These are phyloP conservation scores for Crotalus viridis DNA, from an alignment of 2,113 vertebrate species.

Conservation along the genomic window DNA sequence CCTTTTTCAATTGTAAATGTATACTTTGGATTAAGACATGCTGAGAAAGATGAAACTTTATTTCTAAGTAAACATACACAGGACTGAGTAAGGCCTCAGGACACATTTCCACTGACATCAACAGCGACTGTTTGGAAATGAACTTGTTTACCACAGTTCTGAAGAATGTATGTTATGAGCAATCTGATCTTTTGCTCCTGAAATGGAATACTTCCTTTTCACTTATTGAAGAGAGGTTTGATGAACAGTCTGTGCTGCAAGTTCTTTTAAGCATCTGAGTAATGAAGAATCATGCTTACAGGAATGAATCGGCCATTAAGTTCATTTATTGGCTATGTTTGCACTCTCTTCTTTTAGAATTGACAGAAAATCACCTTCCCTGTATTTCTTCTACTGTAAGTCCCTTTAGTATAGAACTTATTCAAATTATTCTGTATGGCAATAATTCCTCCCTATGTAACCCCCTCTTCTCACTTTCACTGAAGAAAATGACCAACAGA, in stretches of 20 bases:
- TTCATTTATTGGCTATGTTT: not conserved
- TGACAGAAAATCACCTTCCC: not conserved
- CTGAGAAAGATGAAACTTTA: not conserved
- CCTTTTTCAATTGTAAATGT: not conserved
- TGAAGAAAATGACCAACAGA: not conserved
- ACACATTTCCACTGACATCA: not conserved
- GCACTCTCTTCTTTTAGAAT: not conserved
- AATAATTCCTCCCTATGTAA: not conserved
- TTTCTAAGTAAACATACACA: not conserved
- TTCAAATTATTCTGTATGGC: not conserved
- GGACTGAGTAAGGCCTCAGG: not conserved
- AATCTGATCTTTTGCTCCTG: not conserved
- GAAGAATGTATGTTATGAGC: not conserved
- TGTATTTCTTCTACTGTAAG: not conserved
- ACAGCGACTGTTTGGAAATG: not conserved
- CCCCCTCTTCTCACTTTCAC: not conserved
- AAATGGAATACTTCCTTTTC: not conserved
- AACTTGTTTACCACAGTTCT: not conserved
- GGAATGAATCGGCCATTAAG: not conserved
- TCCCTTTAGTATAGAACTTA: not conserved
- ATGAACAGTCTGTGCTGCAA: not conserved
- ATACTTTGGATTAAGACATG: not conserved
- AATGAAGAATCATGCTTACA: not conserved
- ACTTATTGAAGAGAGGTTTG: not conserved
- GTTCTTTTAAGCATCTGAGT: not conserved